phyloP scores from a whole-genome alignment of 2,888 invertebrate species.

The Brachypalpus laphriformis region DNA sequence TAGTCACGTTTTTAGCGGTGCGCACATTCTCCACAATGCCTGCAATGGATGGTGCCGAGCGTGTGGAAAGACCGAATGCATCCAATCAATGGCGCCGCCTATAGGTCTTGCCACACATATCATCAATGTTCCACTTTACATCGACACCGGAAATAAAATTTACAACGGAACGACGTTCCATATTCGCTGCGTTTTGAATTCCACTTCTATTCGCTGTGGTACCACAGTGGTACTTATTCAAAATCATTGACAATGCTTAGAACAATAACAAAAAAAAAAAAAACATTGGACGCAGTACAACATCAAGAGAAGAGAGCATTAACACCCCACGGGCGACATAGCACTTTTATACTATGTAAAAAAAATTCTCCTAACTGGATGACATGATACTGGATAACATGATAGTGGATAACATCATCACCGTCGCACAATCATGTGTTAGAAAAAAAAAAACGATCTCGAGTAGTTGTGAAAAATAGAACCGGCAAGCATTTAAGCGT shows the following conservation, averaged over 20 bases:
- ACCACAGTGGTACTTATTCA: slow-evolving; percentile 19
- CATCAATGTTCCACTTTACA: slow-evolving; percentile 64
- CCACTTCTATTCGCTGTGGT: slow-evolving; percentile 1
- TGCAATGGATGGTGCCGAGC: slow-evolving; percentile 23
- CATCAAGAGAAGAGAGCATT: slow-evolving; percentile 42
- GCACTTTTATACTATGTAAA: not conserved
- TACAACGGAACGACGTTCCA: slow-evolving; percentile 56
- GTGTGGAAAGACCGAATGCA: slow-evolving; percentile 20
- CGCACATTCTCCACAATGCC: slow-evolving; percentile 1
- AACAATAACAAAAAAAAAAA: slow-evolving; percentile 8
- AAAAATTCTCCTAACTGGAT: slow-evolving; percentile 33
- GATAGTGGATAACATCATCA: slow-evolving; percentile 61
- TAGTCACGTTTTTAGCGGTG: slow-evolving; percentile 31
- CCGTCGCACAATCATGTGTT: slow-evolving; percentile 30
- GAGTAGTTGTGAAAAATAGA: slow-evolving; percentile 20
- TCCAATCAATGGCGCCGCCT: slow-evolving; percentile 39
- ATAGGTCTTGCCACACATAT: not conserved
- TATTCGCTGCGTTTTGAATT: slow-evolving; percentile 22
- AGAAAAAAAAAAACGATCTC: slow-evolving; percentile 25
- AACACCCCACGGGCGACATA: slow-evolving; percentile 45
- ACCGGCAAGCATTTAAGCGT: slow-evolving; percentile 16
- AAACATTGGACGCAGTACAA: not conserved
- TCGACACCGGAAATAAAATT: slow-evolving; percentile 69
- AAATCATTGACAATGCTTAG: slow-evolving; percentile 18
- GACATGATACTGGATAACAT: slow-evolving; percentile 36